A percentile compares a stretch with the other conserved stretches of the same genome.
phyloP scores from a whole-genome alignment of 2,797 vertebrate species.

The Spea hammondii region DNA sequence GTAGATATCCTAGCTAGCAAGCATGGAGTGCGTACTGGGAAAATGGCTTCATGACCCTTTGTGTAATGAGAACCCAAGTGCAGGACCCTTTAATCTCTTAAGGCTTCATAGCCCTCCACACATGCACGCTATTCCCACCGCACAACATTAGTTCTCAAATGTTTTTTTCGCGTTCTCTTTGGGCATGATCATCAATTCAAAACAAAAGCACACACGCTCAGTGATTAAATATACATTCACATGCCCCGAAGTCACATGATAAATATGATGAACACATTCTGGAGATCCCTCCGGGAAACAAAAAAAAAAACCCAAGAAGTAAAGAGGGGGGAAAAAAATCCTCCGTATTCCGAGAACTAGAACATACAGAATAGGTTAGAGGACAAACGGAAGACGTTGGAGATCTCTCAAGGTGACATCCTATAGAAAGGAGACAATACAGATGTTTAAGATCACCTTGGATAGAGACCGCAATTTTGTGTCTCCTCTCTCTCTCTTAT shows the following conservation, averaged over 20 bases:
- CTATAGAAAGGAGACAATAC: background rate
- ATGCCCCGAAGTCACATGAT: background rate
- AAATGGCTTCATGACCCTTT: no score
- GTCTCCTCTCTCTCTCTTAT: background rate
- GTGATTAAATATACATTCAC: slow-evolving; percentile 1
- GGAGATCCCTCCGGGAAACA: background rate
- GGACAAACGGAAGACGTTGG: background rate
- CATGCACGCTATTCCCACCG: no score
- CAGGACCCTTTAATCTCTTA: no score
- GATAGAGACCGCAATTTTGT: background rate
- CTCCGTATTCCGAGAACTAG: background rate
- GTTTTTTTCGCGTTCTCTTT: background rate
- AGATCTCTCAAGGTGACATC: slow-evolving; percentile 27
- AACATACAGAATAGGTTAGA: background rate
- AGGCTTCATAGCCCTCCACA: no score
- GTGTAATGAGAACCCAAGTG: no score
- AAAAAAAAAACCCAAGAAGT: background rate
- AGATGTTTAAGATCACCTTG: slow-evolving; percentile 33
- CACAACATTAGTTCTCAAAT: no score
- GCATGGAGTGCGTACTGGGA: no score
- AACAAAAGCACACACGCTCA: background rate
- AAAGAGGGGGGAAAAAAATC: background rate
- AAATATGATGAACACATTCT: background rate
- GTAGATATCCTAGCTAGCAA: no score
- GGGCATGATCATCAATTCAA: background rate